phyloP scores from a whole-genome alignment of 2,797 vertebrate genomes.

The Schizopygopsis malacanthus region DNA sequence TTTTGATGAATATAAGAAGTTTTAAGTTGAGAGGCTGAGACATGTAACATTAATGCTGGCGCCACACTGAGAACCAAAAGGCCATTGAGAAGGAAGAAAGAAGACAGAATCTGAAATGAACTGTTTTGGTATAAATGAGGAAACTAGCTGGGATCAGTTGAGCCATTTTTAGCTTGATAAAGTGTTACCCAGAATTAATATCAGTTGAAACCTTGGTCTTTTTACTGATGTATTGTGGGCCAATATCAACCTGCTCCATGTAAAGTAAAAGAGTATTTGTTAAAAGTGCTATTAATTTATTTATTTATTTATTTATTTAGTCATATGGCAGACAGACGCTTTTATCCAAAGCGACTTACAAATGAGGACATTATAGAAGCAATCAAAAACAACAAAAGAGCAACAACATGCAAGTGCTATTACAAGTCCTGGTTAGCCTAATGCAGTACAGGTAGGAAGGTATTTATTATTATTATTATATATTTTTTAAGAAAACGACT shows the following conservation, averaged over 20 bases:
- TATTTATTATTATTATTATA: too few relatives aligned
- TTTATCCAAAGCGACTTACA: too few relatives aligned
- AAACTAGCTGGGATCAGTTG: not conserved
- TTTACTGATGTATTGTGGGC: not conserved
- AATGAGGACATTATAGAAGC: too few relatives aligned
- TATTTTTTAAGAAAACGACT: too few relatives aligned
- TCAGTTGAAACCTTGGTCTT: not conserved
- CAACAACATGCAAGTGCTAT: too few relatives aligned
- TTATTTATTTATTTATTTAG: not conserved
- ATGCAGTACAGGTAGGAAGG: too few relatives aligned
- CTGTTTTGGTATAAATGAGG: conserved; percentile 25
- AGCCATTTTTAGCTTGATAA: not conserved
- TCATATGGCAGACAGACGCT: too few relatives aligned
- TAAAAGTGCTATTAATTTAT: not conserved
- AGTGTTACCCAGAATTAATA: not conserved
- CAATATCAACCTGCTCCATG: not conserved
- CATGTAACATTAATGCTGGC: conserved; percentile 42
- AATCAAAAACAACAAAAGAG: too few relatives aligned
- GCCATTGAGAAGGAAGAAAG: conserved; percentile 37
- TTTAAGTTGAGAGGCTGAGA: conserved; percentile 53
- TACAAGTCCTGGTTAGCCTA: too few relatives aligned
- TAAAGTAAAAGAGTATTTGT: too few relatives aligned
- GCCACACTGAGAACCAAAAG: conserved; percentile 33
- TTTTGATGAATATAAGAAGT: conserved; percentile 50
- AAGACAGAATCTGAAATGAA: conserved; percentile 49